phyloP scores from a whole-genome alignment of 2,888 invertebrate genomes.

The Amphimallon solstitiale region DNA sequence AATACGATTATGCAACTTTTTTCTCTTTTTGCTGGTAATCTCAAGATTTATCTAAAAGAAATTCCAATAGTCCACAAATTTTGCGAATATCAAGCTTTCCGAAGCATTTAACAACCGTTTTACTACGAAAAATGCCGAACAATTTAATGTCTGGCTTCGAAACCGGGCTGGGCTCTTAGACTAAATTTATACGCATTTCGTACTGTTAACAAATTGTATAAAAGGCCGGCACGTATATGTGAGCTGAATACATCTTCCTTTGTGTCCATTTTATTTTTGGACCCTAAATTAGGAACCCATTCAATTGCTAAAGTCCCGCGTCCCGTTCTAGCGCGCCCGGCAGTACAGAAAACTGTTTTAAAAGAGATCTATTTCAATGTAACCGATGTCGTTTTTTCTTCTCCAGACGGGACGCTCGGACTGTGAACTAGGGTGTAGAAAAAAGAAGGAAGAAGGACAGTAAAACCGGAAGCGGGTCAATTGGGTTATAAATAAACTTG shows the following conservation, averaged over 20 bases:
- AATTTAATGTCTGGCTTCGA: background rate
- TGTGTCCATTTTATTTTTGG: conserved; percentile 22
- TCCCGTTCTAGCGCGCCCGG: conserved; percentile 7
- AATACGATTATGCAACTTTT: no score
- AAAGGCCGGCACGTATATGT: background rate
- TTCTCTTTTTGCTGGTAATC: no score
- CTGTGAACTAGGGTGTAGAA: conserved; percentile 5
- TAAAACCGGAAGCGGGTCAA: conserved; percentile 33
- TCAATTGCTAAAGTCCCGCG: conserved; percentile 29
- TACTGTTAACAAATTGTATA: conserved; percentile 23
- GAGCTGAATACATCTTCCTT: conserved; percentile 18
- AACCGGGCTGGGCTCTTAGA: background rate
- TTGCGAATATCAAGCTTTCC: no score
- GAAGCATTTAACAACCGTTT: conserved; percentile 6
- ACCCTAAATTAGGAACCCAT: conserved; percentile 28
- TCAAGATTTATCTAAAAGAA: no score
- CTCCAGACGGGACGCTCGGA: conserved; percentile 22
- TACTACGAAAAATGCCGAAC: conserved; percentile 3
- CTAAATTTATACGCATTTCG: conserved; percentile 19
- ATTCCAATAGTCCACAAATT: no score
- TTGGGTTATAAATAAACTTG: conserved; percentile 38
- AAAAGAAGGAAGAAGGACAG: conserved; percentile 14
- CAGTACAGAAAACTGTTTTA: conserved; percentile 29
- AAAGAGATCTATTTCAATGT: conserved; percentile 35
- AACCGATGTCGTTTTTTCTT: conserved; percentile 22